These are phyloP conservation scores for Nymphalis urticae DNA, from an alignment of 2,888 invertebrate genomes.

Conservation along the genomic window DNA sequence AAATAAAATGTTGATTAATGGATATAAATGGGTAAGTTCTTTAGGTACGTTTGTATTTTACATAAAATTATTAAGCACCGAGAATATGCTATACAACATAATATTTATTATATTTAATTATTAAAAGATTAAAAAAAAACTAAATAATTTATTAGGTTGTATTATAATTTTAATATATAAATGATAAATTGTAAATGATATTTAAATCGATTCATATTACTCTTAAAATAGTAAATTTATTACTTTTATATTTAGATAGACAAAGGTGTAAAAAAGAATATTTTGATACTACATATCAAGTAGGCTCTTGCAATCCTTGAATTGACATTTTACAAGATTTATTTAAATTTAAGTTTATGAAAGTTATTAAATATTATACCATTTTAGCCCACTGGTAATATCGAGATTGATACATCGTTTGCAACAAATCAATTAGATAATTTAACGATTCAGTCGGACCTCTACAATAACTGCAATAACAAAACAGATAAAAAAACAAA, in stretches of 20 bases:
- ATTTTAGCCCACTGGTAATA: conserved; percentile 33
- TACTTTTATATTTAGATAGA: too few relatives aligned
- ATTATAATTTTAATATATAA: too few relatives aligned
- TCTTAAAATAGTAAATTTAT: too few relatives aligned
- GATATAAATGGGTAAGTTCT: conserved; percentile 33
- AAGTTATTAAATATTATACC: background rate
- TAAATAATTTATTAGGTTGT: too few relatives aligned
- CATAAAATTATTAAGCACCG: background rate
- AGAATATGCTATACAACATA: background rate
- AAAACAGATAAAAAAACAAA: conserved; percentile 9
- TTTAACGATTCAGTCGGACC: conserved; percentile 32
- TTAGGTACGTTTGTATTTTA: background rate
- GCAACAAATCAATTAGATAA: conserved; percentile 37
- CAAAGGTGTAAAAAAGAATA: too few relatives aligned
- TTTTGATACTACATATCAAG: too few relatives aligned
- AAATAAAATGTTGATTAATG: conserved; percentile 14
- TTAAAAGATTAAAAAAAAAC: background rate
- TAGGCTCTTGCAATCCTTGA: too few relatives aligned
- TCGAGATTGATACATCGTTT: conserved; percentile 39
- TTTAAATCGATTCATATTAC: too few relatives aligned
- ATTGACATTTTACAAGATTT: too few relatives aligned
- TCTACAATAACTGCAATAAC: conserved; percentile 35
- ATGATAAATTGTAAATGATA: too few relatives aligned
- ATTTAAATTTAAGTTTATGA: too few relatives aligned
- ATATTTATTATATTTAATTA: background rate